Conservation (phyloP, 2,888 invertebrate genomes). For the Apodemia duryi region DNA sequence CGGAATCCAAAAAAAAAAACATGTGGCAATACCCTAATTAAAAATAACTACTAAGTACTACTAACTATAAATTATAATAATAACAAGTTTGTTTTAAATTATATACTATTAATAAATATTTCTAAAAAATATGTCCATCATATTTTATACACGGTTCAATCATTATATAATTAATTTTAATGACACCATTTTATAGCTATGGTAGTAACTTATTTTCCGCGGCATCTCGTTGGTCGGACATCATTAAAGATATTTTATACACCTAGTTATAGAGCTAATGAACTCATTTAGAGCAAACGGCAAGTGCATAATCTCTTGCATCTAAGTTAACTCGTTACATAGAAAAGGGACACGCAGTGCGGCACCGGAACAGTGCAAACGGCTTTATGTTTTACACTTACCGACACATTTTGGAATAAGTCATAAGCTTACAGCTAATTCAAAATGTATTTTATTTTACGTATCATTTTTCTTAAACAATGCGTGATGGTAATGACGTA, state of each 20-base stretch:
- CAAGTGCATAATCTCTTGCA: constrained; percentile 38
- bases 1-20: no score
- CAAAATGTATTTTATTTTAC: background rate
- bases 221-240: background rate
- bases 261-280: constrained; percentile 30
- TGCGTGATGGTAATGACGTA: no score
- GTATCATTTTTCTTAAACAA: background rate
- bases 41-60: no score
- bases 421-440: background rate
- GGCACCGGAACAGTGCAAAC: constrained; percentile 29
- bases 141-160: background rate
- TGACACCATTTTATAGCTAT: background rate
- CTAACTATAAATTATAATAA: no score
- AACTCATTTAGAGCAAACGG: constrained; percentile 31
- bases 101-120: no score
- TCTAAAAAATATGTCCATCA: background rate
- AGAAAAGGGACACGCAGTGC: constrained; percentile 48
- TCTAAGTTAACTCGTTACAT: constrained; percentile 47
- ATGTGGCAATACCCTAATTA: no score
- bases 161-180: background rate
- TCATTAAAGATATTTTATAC: constrained; percentile 3
- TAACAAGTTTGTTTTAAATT: no score
- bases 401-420: constrained; percentile 15
- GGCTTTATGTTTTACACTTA: constrained; percentile 28
- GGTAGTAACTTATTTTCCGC: background rate